These are phyloP conservation scores for Menidia beryllina DNA, from an alignment of 2,113 vertebrate genomes.

Conservation along the genomic window DNA sequence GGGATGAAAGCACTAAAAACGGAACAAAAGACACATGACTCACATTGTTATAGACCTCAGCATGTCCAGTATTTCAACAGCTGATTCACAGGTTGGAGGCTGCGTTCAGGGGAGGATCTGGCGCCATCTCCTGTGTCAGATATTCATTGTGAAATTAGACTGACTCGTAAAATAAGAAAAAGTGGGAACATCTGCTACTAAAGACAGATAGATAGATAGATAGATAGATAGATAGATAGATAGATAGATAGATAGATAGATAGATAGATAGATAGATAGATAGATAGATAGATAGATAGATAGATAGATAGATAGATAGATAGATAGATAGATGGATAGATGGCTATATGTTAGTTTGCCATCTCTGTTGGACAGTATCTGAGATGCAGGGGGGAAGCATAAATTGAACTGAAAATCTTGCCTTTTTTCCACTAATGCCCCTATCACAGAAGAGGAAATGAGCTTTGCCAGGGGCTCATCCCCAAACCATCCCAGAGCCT, in stretches of 20 bases:
- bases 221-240: neutral
- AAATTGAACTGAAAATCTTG: too few relatives aligned
- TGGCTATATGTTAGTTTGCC: too few relatives aligned
- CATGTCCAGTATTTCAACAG: neutral
- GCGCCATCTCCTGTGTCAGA: slow-evolving; percentile 48
- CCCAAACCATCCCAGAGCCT: too few relatives aligned
- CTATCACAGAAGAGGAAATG: too few relatives aligned
- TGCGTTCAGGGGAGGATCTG: slow-evolving; percentile 4
- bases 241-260: neutral
- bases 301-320: too few relatives aligned
- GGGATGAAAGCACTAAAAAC: neutral
- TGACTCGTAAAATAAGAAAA: neutral
- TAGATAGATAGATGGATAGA: too few relatives aligned
- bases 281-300: too few relatives aligned
- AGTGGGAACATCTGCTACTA: neutral
- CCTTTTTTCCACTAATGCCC: too few relatives aligned
- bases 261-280: too few relatives aligned
- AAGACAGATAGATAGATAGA: neutral
- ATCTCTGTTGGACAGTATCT: too few relatives aligned
- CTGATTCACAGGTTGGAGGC: slow-evolving; percentile 1
- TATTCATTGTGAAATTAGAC: slow-evolving; percentile 9
- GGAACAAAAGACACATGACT: neutral
- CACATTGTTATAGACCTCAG: slow-evolving; percentile 2
- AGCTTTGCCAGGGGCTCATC: too few relatives aligned
- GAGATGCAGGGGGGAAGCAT: too few relatives aligned